Percentiles rank a stretch among this genome's conserved stretches.
These are phyloP conservation scores for Dolichotis patagonum DNA, from an alignment of 2,113 vertebrate genomes.

Conservation along the genomic window DNA sequence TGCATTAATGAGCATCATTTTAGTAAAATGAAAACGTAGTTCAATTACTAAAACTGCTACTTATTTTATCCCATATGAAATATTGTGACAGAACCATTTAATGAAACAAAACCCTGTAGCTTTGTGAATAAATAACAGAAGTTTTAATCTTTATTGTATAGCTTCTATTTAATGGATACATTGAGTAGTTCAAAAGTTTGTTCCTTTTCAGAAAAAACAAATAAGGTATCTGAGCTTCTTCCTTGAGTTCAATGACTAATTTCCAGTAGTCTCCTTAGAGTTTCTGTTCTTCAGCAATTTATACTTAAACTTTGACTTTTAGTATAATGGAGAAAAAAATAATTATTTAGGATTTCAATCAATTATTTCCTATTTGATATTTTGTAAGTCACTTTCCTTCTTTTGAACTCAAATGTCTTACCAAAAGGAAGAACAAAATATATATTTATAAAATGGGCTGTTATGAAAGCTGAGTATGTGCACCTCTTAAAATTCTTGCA, in stretches of 20 bases:
- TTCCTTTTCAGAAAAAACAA: slow-evolving; percentile 40
- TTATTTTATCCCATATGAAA: slow-evolving; percentile 7
- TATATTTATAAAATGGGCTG: background rate
- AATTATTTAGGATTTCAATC: background rate
- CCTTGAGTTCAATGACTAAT: background rate
- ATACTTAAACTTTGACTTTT: background rate
- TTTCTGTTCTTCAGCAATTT: background rate
- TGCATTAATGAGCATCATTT: slow-evolving; percentile 22
- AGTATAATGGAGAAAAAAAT: background rate
- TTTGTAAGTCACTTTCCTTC: background rate
- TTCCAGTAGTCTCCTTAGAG: background rate
- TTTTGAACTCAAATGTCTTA: background rate
- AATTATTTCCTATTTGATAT: background rate
- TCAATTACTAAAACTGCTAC: background rate
- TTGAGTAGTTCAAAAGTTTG: background rate
- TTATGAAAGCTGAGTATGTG: background rate
- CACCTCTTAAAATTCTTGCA: background rate
- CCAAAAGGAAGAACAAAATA: background rate
- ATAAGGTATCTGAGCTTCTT: background rate
- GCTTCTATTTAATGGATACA: slow-evolving; percentile 27
- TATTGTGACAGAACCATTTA: background rate
- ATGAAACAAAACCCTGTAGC: slow-evolving; percentile 33
- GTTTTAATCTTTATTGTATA: slow-evolving; percentile 28
- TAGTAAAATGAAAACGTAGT: slow-evolving; percentile 35
- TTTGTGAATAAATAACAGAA: slow-evolving; percentile 9